Evolutionary conservation across 1,140 invertebrate species (phyloP), one percentile per base, ranked within the genome.

Genomic region (Leguminivora glycinivorella): DNA sequence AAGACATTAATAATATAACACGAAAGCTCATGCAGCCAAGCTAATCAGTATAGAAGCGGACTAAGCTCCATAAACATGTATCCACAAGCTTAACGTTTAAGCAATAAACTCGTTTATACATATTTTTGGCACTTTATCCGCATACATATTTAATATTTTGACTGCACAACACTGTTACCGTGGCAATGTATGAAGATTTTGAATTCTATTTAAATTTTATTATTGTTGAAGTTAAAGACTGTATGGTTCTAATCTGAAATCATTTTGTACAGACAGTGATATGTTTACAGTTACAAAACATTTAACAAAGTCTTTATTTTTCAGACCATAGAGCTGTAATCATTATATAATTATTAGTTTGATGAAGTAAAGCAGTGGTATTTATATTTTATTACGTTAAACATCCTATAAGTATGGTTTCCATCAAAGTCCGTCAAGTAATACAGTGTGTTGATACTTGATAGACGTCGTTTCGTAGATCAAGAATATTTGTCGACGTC

Each of bases 351-450:
- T 38, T 52, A 19, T 10, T 58, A 7, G 5, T 56, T 56, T 26
- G 10, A 58, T 26, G 24, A 29, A 24, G 63, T 67, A 71, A 69
- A 56, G 72, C 71, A 69, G 73, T 70, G 74, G 56, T 74, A 72
- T 75, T 77, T 75, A 69, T 74, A 77, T 71, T 73, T 79, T 68
- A 70, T 74, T 75, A 71, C 68, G 67, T 38, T 77, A 77, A 81
- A 81, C 79, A 81, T 81, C 79, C 79, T 79, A 31, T 75, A 68
- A 29, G 56, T 26, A 6, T 58, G 56, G 56, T 58, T 58, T 29
- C 4, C 25, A 58, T 58, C 56, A 58, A n/a, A 25, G 52, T 25
- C 52, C 24, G 52, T 56, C 52, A 56, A 58, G 56, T 2, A 52
- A 52, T 22, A 19, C 17, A 47, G 6, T 17, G 19, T 34, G 12